These are phyloP conservation scores for Stegostoma tigrinum DNA, from an alignment of 2,113 vertebrate genomes.

Conservation along the genomic window DNA sequence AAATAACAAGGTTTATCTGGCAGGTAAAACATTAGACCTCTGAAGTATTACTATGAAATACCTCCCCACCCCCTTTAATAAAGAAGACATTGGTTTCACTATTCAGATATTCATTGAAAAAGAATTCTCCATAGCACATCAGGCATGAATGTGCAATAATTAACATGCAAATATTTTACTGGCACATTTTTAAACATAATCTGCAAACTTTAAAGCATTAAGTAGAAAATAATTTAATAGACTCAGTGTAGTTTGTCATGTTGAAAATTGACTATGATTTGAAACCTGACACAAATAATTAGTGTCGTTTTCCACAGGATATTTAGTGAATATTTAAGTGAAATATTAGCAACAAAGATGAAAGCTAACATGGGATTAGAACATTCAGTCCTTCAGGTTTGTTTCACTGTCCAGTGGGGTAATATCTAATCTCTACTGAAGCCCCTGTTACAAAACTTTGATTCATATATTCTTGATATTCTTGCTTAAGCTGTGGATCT, in stretches of 20 bases:
- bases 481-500: not conserved
- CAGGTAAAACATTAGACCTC: not conserved
- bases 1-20: not conserved
- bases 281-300: not conserved
- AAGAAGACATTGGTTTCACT: not conserved
- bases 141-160: not conserved
- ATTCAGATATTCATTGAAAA: not conserved
- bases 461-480: not conserved
- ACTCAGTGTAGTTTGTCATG: not conserved
- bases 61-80: not conserved
- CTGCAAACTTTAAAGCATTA: not conserved
- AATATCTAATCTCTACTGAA: not conserved
- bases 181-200: not conserved
- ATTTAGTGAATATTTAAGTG: not conserved
- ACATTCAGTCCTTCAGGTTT: not conserved
- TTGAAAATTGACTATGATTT: not conserved
- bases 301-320: not conserved
- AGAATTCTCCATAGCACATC: not conserved
- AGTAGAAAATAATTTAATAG: not conserved
- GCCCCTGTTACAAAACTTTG: not conserved
- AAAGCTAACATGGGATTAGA: not conserved
- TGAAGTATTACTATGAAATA: not conserved
- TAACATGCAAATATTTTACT: constrained; percentile 8
- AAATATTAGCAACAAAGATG: not conserved
- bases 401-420: not conserved